Conservation (phyloP, 1,140 invertebrate species). For the Drosophila nigrodunni region DNA sequence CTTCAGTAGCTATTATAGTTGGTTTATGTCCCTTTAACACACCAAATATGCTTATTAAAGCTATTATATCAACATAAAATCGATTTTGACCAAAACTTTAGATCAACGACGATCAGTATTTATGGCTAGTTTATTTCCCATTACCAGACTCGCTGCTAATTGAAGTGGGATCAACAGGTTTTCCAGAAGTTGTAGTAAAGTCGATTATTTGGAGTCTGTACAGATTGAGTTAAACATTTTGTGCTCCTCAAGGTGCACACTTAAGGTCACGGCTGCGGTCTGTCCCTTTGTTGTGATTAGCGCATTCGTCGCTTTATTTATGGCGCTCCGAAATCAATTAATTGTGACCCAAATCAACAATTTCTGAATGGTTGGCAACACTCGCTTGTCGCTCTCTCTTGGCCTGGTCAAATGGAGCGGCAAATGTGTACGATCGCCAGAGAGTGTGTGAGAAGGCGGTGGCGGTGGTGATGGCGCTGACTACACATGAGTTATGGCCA, state of each 20-base stretch:
- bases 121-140: conserved; percentile 9
- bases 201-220: conserved; percentile 17
- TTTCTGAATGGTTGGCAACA: conserved; percentile 62
- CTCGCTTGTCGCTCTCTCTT: conserved; percentile 17
- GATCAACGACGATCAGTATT: not conserved
- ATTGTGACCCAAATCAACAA: conserved; percentile 80
- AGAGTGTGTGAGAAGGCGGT: conserved; percentile 33
- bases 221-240: not conserved
- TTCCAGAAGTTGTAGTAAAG: not conserved
- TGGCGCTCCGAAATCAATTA: conserved; percentile 75
- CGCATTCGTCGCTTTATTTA: conserved; percentile 63
- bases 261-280: conserved; percentile 40
- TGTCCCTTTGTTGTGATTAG: conserved; percentile 76
- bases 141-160: conserved; percentile 19
- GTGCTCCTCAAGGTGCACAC: conserved; percentile 7
- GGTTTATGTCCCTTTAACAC: too few relatives aligned
- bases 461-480: conserved; percentile 37
- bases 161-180: conserved; percentile 20
- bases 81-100: not conserved
- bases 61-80: not conserved
- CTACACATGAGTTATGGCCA: conserved; percentile 54
- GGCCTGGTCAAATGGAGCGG: conserved; percentile 64
- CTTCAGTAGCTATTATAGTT: too few relatives aligned
- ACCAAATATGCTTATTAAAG: too few relatives aligned
- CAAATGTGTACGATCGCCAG: conserved; percentile 62